Evolutionary conservation across 1,140 invertebrate species (phyloP), one percentile per base, ranked within the genome.

Genomic region (Pseudomyrmex pallidus): DNA sequence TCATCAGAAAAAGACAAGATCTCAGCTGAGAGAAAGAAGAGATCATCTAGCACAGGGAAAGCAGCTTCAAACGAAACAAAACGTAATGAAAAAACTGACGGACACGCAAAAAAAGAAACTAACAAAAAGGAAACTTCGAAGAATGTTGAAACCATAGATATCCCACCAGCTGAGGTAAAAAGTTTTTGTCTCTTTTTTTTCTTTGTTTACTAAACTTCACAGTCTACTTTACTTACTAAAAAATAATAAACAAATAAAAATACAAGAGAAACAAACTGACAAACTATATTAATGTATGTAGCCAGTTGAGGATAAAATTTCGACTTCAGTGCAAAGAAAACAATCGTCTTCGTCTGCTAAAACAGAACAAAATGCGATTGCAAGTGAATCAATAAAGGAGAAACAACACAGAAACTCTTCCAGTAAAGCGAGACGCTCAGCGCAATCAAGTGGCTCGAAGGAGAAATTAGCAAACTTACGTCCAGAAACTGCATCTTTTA

Each of bases 1-100:
- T 22, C 62, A 5, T n/a, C 82, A 2, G 86, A 90, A 13, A 91
- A 87, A 80, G 84, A 87, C 68, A 90, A 82, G 44, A 80, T 77
- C 54, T 52, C 73, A 50, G 15, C 44, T 5, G 76, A 85, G 12
- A 73, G 74, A 44, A 89, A 87, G 12, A 93, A 87, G 67, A 80
- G 52, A 20, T 70, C 67, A 15, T 57, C 83, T 12, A 89, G 80
- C 64, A 83, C 66, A 4, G 67, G 68, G 0, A 87, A 84, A 74
- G 15, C 62, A 82, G 44, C 22, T 5, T 70, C 57, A 9, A 13
- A 61, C 1, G 78, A 83, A 57, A 46, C n/a, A 35, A 80, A 56
- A 12, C 46, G 12, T n/a, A 52, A 66, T 57, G 35, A 35, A 2
- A 52, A 25, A 17, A 9, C 17, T 8, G 48, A 52, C 50, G 3